These are phyloP conservation scores for Cerastoderma edule DNA, from an alignment of 2,888 invertebrate species.

Conservation along the genomic window DNA sequence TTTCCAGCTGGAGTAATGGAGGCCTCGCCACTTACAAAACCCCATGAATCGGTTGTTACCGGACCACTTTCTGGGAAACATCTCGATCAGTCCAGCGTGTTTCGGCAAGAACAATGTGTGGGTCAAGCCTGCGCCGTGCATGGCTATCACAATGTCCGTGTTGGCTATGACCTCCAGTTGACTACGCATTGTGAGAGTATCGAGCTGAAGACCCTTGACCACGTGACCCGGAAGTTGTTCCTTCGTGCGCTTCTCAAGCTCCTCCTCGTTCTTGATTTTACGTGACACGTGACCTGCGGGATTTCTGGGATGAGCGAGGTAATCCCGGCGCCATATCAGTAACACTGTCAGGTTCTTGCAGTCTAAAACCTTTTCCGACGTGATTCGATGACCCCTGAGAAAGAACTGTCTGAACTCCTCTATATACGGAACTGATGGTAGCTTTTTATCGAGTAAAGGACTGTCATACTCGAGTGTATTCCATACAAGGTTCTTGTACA, in stretches of 20 bases:
- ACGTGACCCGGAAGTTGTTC: constrained; percentile 60
- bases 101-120: constrained; percentile 79
- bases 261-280: constrained; percentile 81
- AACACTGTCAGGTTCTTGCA: constrained; percentile 73
- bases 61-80: constrained; percentile 74
- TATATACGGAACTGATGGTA: constrained; percentile 67
- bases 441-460: constrained; percentile 69
- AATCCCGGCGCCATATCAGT: constrained; percentile 81
- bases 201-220: constrained; percentile 74
- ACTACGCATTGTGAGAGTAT: constrained; percentile 71
- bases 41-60: constrained; percentile 72
- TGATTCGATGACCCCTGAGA: constrained; percentile 61
- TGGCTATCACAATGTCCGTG: constrained; percentile 75
- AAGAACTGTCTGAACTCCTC: constrained; percentile 79
- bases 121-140: constrained; percentile 83
- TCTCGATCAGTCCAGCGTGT: constrained; percentile 77
- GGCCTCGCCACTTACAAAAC: constrained; percentile 58
- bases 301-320: constrained; percentile 82
- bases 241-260: constrained; percentile 56
- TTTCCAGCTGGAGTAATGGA: constrained; percentile 53
- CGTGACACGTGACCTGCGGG: constrained; percentile 76
- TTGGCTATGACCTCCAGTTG: constrained; percentile 73
- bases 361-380: constrained; percentile 50
- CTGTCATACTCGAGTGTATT: constrained; percentile 77
- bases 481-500: constrained; percentile 74